A percentile compares a stretch with the other conserved stretches of the same genome.
These are phyloP conservation scores for Ceuthmochares aereus DNA, from an alignment of 2,113 vertebrate species.

Conservation along the genomic window DNA sequence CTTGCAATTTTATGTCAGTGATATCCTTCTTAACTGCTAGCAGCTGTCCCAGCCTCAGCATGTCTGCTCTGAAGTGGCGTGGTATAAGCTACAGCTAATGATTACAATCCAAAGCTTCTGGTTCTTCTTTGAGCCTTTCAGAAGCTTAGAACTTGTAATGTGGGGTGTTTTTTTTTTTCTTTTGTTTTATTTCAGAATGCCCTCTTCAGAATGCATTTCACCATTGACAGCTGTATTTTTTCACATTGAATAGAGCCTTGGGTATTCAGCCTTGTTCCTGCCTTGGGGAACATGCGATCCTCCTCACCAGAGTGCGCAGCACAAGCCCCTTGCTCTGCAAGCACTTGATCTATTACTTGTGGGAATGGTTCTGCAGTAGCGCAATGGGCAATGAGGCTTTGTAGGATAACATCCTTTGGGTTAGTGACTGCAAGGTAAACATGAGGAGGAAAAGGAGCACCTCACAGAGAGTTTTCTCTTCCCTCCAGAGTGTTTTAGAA, in stretches of 20 bases:
- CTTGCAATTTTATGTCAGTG: neutral
- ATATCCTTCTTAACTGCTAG: neutral
- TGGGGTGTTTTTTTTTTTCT: neutral
- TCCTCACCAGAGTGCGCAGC: fast-evolving
- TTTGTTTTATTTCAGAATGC: neutral
- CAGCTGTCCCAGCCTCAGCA: neutral
- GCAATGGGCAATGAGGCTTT: neutral
- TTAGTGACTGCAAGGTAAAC: neutral
- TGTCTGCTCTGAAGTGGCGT: neutral
- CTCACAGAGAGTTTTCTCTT: neutral
- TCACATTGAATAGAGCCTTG: fast-evolving
- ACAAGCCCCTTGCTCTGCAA: neutral
- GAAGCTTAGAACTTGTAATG: neutral
- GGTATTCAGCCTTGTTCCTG: neutral
- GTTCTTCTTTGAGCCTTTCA: neutral
- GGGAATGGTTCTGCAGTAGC: neutral
- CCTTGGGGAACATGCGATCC: fast-evolving
- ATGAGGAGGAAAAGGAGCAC: neutral
- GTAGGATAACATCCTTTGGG: neutral
- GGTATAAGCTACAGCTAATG: neutral
- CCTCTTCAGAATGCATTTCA: neutral
- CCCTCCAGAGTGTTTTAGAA: neutral
- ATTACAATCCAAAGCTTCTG: neutral
- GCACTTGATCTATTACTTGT: too few species aligned
- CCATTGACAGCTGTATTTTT: neutral